Percentiles rank a stretch among this genome's conserved stretches.
Evolutionary conservation across 2,888 invertebrate genomes (phyloP).

Genomic region (Leptinotarsa juncta): DNA sequence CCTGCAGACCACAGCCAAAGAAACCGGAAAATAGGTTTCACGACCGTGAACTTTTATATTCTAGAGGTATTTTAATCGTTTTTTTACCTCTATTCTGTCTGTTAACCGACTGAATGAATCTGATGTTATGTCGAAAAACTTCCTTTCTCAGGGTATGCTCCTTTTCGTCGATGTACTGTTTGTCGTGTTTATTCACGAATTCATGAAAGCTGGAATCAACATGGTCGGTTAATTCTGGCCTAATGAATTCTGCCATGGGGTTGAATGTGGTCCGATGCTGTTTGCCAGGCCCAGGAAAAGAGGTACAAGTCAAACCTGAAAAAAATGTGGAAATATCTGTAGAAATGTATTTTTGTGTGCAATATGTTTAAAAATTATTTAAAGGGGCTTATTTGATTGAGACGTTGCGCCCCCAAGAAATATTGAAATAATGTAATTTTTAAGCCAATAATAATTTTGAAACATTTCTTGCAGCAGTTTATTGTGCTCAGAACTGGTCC

Average conservation of each 20-base stretch:
- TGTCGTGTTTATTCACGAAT: slow-evolving; percentile 80
- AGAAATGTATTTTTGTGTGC: neutral
- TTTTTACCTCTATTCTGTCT: slow-evolving; percentile 58
- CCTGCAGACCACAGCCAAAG: too few species aligned
- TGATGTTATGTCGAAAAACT: slow-evolving; percentile 87
- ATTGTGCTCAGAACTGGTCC: too few species aligned
- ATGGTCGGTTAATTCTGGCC: slow-evolving; percentile 76
- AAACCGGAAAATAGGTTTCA: too few species aligned
- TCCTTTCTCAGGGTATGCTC: slow-evolving; percentile 81
- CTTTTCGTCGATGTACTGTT: slow-evolving; percentile 72
- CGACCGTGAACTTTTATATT: too few species aligned
- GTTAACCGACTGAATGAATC: slow-evolving; percentile 68
- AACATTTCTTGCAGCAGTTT: too few species aligned
- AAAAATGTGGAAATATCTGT: slow-evolving; percentile 30
- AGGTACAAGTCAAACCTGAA: slow-evolving; percentile 75
- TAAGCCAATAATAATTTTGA: too few species aligned
- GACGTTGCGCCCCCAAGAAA: too few species aligned
- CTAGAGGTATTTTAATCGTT: too few species aligned
- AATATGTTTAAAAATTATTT: too few species aligned
- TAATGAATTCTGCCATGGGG: slow-evolving; percentile 92
- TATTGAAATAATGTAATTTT: too few species aligned
- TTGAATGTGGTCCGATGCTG: slow-evolving; percentile 86
- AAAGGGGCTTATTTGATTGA: too few species aligned
- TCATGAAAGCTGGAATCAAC: slow-evolving; percentile 79
- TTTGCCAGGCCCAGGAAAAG: slow-evolving; percentile 89